These are phyloP conservation scores for Jaculus jaculus DNA, from an alignment of 2,113 vertebrate genomes.

Conservation along the genomic window DNA sequence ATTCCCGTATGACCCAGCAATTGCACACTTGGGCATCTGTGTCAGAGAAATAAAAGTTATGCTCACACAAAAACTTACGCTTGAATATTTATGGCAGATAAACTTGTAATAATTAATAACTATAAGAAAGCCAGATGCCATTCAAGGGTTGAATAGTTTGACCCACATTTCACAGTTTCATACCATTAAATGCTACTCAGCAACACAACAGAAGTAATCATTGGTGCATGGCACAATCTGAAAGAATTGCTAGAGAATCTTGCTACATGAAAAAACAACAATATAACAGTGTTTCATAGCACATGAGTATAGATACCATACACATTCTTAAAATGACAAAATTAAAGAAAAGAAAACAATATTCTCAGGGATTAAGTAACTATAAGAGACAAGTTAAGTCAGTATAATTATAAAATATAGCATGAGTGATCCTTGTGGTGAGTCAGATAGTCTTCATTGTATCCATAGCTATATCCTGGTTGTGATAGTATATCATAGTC, in stretches of 20 bases:
- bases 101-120: not conserved
- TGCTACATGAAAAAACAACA: not conserved
- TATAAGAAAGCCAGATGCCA: not conserved
- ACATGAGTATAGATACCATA: not conserved
- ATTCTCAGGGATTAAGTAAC: not conserved
- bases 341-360: not conserved
- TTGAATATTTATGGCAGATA: not conserved
- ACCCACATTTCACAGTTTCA: no score
- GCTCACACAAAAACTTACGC: no score
- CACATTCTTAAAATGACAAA: conserved; percentile 9
- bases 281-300: not conserved
- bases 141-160: not conserved
- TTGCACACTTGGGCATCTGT: no score
- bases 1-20: not conserved
- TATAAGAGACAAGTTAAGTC: not conserved
- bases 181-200: not conserved
- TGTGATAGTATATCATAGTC: not conserved
- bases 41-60: no score
- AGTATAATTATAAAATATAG: not conserved
- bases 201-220: no score
- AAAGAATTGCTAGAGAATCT: not conserved
- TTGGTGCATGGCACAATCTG: no score
- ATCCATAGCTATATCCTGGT: not conserved
- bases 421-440: not conserved
- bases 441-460: not conserved